phyloP scores from a whole-genome alignment of 2,113 vertebrate species.

The Pelusios castaneus region DNA sequence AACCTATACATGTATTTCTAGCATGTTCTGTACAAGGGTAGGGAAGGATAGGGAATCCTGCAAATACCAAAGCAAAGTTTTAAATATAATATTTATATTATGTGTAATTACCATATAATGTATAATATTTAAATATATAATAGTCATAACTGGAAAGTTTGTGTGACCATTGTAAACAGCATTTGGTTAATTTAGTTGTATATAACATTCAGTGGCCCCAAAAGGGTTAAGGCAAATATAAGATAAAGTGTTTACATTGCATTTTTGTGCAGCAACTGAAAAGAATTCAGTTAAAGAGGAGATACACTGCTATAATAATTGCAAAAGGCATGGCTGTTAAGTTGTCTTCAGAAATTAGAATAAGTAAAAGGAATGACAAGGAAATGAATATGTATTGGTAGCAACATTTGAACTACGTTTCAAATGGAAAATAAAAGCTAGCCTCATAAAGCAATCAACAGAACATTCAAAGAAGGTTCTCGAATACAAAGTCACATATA shows the following conservation, averaged over 20 bases:
- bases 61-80: background rate
- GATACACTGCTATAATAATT: background rate
- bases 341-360: background rate
- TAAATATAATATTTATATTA: background rate
- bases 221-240: background rate
- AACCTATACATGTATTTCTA: background rate
- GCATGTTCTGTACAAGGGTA: background rate
- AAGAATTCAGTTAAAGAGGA: background rate
- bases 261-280: background rate
- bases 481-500: conserved; percentile 5
- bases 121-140: background rate
- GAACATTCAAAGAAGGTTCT: background rate
- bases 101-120: background rate
- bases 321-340: background rate
- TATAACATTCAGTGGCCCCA: background rate
- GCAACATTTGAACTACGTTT: background rate
- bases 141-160: background rate
- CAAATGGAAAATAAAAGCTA: background rate
- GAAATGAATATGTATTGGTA: background rate
- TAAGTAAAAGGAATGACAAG: conserved; percentile 10
- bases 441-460: background rate
- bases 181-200: background rate
- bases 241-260: background rate
- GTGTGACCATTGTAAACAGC: background rate
- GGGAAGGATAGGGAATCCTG: background rate